phyloP scores from a whole-genome alignment of 2,113 vertebrate genomes.

The Morone saxatilis region DNA sequence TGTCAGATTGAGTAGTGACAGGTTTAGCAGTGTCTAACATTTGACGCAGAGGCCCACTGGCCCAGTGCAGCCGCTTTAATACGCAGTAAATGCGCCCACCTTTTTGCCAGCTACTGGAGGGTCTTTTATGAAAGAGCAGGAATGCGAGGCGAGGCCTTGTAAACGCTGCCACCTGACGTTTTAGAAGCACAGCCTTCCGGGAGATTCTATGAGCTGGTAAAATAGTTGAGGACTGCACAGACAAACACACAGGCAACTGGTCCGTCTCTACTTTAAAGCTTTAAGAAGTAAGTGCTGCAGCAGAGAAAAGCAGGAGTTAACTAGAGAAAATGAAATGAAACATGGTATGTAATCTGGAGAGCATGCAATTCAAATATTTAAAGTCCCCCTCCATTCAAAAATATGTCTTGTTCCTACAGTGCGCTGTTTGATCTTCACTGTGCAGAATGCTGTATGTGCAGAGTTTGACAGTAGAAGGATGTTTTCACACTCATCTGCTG shows the following conservation, averaged over 20 bases:
- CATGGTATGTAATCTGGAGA: not conserved
- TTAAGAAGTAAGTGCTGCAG: not conserved
- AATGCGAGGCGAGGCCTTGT: constrained; percentile 68
- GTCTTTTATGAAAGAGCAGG: constrained; percentile 72
- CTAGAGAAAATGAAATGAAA: not conserved
- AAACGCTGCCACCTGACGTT: constrained; percentile 72
- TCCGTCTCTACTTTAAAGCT: constrained; percentile 9
- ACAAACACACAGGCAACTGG: constrained; percentile 22
- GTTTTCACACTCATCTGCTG: too few relatives aligned
- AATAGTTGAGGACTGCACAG: constrained; percentile 23
- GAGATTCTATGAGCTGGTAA: constrained; percentile 60
- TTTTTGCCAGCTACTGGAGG: constrained; percentile 54
- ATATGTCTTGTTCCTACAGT: too few relatives aligned
- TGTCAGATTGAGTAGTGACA: constrained; percentile 53
- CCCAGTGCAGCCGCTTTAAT: constrained; percentile 54
- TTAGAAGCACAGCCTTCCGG: constrained; percentile 64
- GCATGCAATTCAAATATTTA: too few relatives aligned
- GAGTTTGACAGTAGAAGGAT: too few relatives aligned
- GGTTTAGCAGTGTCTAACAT: constrained; percentile 57
- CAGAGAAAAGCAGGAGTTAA: not conserved
- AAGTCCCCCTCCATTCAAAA: too few relatives aligned
- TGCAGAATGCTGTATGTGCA: too few relatives aligned
- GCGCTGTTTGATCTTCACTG: too few relatives aligned
- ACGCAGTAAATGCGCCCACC: constrained; percentile 54
- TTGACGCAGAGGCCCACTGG: constrained; percentile 41